Percentiles rank a stretch among this genome's conserved stretches.
Conservation (phyloP, 2,113 vertebrate genomes). For the Pungitius pungitius region DNA sequence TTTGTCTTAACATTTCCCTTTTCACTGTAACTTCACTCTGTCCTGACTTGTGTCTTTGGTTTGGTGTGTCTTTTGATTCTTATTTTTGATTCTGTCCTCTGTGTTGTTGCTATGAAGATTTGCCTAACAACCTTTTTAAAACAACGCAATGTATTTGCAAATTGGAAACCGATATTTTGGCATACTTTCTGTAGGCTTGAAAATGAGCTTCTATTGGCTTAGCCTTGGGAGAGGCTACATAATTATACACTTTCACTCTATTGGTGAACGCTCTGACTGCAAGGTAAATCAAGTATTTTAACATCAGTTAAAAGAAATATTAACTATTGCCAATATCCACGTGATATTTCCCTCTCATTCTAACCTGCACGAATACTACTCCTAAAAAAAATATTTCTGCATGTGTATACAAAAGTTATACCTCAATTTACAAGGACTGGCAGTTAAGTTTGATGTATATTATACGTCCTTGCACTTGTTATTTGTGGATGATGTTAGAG, state of each 20-base stretch:
- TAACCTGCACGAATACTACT: not conserved
- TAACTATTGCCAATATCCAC: not conserved
- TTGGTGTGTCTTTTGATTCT: constrained; percentile 59
- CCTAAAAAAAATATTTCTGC: not conserved
- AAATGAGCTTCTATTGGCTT: not conserved
- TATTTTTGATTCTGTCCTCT: constrained; percentile 33
- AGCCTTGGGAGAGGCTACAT: constrained; percentile 1
- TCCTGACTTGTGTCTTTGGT: constrained; percentile 62
- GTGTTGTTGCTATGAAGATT: constrained; percentile 71
- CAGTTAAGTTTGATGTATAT: not conserved
- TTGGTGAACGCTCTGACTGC: not conserved
- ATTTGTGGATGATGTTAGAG: not conserved
- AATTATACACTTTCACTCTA: not conserved
- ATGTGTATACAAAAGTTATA: not conserved
- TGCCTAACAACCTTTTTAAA: constrained; percentile 73
- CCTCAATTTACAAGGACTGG: not conserved
- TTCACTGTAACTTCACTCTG: constrained; percentile 60
- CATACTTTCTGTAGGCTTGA: not conserved
- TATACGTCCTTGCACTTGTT: no score
- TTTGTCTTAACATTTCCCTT: constrained; percentile 69
- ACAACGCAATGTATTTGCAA: constrained; percentile 11
- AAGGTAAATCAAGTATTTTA: not conserved
- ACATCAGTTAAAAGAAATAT: not conserved
- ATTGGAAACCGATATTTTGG: not conserved
- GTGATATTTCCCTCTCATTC: not conserved